phyloP scores from a whole-genome alignment of 1,140 invertebrate genomes.

The Araneus ventricosus region DNA sequence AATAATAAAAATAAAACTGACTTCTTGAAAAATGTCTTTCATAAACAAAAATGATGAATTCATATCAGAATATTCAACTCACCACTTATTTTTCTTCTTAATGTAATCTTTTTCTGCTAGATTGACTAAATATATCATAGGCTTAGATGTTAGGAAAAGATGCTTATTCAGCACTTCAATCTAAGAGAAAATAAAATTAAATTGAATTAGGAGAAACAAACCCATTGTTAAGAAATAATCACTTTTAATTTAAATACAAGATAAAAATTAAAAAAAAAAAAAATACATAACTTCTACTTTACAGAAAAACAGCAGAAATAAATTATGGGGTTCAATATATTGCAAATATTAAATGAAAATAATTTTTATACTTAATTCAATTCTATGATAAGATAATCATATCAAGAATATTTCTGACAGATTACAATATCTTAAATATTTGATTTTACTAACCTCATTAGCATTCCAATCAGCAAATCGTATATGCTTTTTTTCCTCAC shows the following conservation, averaged over 20 bases:
- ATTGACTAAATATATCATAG: constrained; percentile 98
- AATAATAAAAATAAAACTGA: neutral
- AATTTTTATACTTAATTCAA: too few relatives aligned
- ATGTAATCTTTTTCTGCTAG: constrained; percentile 99
- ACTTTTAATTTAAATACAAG: neutral
- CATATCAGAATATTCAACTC: constrained; percentile 75
- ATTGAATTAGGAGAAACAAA: neutral
- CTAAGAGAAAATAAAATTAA: constrained; percentile 82
- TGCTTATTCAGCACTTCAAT: constrained; percentile 98
- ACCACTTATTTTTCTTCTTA: constrained; percentile 99
- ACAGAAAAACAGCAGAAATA: too few relatives aligned
- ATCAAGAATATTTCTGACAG: neutral
- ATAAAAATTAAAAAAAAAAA: too few relatives aligned
- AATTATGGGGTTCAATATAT: too few relatives aligned
- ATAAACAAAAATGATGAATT: neutral
- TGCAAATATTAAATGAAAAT: too few relatives aligned
- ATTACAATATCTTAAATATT: neutral
- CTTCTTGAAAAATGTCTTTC: neutral
- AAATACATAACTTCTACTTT: too few relatives aligned
- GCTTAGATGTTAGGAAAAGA: constrained; percentile 98
- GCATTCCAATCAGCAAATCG: constrained; percentile 95
- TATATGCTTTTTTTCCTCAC: constrained; percentile 95
- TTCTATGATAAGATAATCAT: neutral
- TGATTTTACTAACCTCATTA: constrained; percentile 88
- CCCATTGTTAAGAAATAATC: neutral